Conservation (phyloP, 2,797 vertebrate species). For the Chelon labrosus region DNA sequence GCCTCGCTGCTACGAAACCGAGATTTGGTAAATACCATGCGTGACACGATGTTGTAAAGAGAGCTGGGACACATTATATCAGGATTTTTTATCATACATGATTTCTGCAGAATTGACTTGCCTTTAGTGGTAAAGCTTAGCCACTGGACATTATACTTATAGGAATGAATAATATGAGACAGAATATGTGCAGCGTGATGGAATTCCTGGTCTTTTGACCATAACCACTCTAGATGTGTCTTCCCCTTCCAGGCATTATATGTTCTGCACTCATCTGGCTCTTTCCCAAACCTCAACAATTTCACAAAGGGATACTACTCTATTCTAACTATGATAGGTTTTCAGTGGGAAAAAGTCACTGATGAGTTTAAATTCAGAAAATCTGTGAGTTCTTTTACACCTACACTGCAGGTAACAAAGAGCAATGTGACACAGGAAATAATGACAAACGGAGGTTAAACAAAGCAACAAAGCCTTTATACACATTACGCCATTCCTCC, state of each 20-base stretch:
- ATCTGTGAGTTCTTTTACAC: conserved; percentile 56
- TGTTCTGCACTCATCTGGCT: conserved; percentile 27
- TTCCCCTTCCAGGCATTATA: conserved; percentile 36
- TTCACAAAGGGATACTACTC: conserved; percentile 37
- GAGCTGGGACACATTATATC: conserved; percentile 26
- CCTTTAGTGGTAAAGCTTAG: conserved; percentile 32
- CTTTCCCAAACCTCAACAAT: conserved; percentile 40
- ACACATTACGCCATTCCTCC: conserved; percentile 73
- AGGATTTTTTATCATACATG: conserved; percentile 35
- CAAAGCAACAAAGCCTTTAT: conserved; percentile 79
- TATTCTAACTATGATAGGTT: conserved; percentile 39
- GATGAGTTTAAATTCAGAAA: conserved; percentile 66
- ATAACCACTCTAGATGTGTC: conserved; percentile 38
- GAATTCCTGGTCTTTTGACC: conserved; percentile 50
- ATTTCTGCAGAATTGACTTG: conserved; percentile 28
- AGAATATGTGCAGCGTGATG: conserved; percentile 41
- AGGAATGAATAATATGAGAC: conserved; percentile 54
- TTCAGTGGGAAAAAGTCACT: conserved; percentile 34
- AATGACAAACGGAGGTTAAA: conserved; percentile 76
- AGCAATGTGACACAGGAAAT: conserved; percentile 65
- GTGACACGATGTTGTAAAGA: conserved; percentile 61
- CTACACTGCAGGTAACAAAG: conserved; percentile 68
- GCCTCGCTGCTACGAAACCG: conserved; percentile 38
- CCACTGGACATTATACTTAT: conserved; percentile 48
- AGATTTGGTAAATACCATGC: conserved; percentile 56